A percentile compares a stretch with the other conserved stretches of the same genome.
phyloP scores from a whole-genome alignment of 1,140 invertebrate genomes.

The Aphelenchoides avenae region DNA sequence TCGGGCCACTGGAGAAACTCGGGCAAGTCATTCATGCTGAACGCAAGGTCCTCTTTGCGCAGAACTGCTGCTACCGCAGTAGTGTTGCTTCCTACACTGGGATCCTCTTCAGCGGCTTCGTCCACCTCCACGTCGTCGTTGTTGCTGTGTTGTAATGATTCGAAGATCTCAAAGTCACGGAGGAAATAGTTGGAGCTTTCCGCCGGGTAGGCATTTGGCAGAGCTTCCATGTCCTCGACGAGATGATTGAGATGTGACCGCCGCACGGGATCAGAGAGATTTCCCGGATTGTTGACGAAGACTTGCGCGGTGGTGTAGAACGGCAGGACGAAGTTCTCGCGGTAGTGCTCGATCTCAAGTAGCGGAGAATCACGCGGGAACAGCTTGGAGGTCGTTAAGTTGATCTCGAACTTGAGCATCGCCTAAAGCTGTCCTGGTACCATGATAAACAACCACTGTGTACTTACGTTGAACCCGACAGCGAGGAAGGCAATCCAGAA shows the following conservation, averaged over 20 bases:
- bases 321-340: conserved; percentile 50
- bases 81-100: too few species aligned
- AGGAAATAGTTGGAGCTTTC: conserved; percentile 46
- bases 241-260: conserved; percentile 38
- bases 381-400: conserved; percentile 53
- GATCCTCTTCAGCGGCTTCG: too few species aligned
- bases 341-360: conserved; percentile 48
- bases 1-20: conserved; percentile 53
- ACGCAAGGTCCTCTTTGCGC: too few species aligned
- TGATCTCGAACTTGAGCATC: conserved; percentile 51
- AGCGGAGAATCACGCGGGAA: conserved; percentile 56
- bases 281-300: conserved; percentile 52
- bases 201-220: too few species aligned
- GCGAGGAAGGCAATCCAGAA: conserved; percentile 33
- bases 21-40: conserved; percentile 12
- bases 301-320: conserved; percentile 55
- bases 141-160: too few species aligned
- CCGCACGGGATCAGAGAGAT: conserved; percentile 45
- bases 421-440: conserved; percentile 42
- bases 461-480: conserved; percentile 36
- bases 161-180: conserved; percentile 46
- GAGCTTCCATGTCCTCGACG: conserved; percentile 44
- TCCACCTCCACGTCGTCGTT: conserved; percentile 9
- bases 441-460: conserved; percentile 1
- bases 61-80: too few species aligned